phyloP scores from a whole-genome alignment of 2,888 invertebrate species.

The Trichopria drosophilae region DNA sequence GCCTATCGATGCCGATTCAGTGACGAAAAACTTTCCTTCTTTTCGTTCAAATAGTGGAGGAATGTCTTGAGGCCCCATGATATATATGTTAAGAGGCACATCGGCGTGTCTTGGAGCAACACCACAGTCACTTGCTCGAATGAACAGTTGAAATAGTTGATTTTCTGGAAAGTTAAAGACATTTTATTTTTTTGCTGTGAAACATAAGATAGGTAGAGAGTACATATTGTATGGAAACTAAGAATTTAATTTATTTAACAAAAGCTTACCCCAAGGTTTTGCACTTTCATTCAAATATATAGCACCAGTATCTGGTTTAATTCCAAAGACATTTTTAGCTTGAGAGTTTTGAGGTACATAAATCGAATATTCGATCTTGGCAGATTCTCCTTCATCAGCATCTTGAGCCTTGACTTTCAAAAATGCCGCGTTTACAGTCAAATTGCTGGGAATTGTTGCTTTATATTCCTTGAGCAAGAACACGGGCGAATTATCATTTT shows the following conservation, averaged over 20 bases:
- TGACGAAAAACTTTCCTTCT: constrained; percentile 77
- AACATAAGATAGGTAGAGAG: not conserved
- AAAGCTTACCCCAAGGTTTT: constrained; percentile 59
- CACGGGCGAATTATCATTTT: constrained; percentile 80
- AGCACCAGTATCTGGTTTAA: constrained; percentile 76
- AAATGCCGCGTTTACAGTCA: constrained; percentile 64
- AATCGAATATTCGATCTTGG: constrained; percentile 75
- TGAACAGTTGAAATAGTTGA: constrained; percentile 83
- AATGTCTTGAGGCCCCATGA: constrained; percentile 70
- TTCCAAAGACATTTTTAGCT: constrained; percentile 69
- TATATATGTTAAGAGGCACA: constrained; percentile 78
- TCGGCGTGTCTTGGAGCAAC: constrained; percentile 75
- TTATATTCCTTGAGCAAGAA: constrained; percentile 79
- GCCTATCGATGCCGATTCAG: constrained; percentile 74
- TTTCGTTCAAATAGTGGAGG: constrained; percentile 77
- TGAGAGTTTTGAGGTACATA: constrained; percentile 69
- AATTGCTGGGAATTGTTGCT: constrained; percentile 69
- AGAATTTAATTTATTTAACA: not conserved
- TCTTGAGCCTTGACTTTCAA: constrained; percentile 75
- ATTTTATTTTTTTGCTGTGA: constrained; percentile 1
- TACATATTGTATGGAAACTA: constrained; percentile 6
- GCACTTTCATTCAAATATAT: constrained; percentile 70
- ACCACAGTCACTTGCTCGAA: constrained; percentile 84
- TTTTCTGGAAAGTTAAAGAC: constrained; percentile 63
- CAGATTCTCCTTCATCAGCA: constrained; percentile 74